Evolutionary conservation across 2,888 invertebrate genomes (phyloP).

Genomic region (Danaus chrysippus): DNA sequence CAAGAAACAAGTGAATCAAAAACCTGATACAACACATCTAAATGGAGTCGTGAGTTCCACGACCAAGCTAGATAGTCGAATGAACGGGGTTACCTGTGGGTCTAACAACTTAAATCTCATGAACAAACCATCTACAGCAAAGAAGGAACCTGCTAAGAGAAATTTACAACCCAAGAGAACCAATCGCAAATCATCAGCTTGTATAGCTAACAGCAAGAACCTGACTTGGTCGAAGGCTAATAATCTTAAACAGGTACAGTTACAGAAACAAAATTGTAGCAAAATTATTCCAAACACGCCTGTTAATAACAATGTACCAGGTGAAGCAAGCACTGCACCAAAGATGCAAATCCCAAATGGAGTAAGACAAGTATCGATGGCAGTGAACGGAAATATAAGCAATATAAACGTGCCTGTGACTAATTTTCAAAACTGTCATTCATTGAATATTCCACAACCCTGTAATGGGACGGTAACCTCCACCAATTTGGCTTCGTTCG

Average conservation of each 20-base stretch:
- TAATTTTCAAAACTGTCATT: conserved; percentile 68
- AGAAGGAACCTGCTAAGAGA: conserved; percentile 58
- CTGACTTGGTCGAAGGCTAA: conserved; percentile 73
- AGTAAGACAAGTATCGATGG: conserved; percentile 64
- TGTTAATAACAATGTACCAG: conserved; percentile 41
- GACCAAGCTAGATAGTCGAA: conserved; percentile 67
- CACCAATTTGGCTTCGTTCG: conserved; percentile 67
- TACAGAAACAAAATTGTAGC: conserved; percentile 66
- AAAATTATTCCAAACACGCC: conserved; percentile 46
- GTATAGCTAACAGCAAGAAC: conserved; percentile 72
- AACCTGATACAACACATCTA: conserved; percentile 50
- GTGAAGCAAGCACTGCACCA: conserved; percentile 61
- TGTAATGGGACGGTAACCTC: conserved; percentile 64
- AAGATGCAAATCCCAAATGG: conserved; percentile 67
- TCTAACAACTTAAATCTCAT: conserved; percentile 66
- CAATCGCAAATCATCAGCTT: conserved; percentile 70
- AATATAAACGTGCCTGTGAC: conserved; percentile 64
- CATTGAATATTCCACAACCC: conserved; percentile 62
- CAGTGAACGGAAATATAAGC: conserved; percentile 58
- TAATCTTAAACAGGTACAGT: conserved; percentile 67
- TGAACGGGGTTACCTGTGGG: conserved; percentile 72
- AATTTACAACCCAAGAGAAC: conserved; percentile 54
- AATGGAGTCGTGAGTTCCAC: conserved; percentile 68
- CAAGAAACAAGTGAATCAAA: conserved; percentile 47
- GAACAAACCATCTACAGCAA: conserved; percentile 48